Percentiles rank a stretch among this genome's conserved stretches.
Evolutionary conservation across 2,888 invertebrate species (phyloP).

Genomic region (Pantelozetes paolii): DNA sequence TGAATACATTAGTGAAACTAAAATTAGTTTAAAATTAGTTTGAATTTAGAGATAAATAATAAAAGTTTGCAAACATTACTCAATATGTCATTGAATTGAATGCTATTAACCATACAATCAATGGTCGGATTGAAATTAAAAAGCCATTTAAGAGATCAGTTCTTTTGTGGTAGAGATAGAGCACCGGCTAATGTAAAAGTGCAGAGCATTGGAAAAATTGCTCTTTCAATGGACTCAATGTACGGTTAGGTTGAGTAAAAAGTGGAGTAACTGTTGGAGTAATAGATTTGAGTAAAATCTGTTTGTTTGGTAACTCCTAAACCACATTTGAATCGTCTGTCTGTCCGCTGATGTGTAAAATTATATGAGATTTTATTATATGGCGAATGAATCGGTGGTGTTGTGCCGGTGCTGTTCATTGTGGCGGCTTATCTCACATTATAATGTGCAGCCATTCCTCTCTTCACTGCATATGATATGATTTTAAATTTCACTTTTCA

Average conservation of each 20-base stretch:
- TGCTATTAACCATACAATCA: neutral
- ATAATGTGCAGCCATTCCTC: neutral
- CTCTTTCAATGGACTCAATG: conserved; percentile 2
- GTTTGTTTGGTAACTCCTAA: neutral
- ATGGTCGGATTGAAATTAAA: neutral
- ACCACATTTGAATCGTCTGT: neutral
- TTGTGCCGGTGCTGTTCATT: conserved; percentile 21
- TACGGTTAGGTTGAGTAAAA: too few relatives aligned
- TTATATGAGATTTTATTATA: conserved; percentile 25
- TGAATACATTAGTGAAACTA: neutral
- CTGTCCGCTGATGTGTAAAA: conserved; percentile 25
- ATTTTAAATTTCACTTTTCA: conserved; percentile 31
- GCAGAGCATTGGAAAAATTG: conserved; percentile 29
- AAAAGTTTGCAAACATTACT: neutral
- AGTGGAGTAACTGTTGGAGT: neutral
- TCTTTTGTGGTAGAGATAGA: conserved; percentile 3
- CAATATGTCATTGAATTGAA: neutral
- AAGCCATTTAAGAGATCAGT: neutral
- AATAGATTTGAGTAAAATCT: conserved; percentile 1
- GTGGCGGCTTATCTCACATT: conserved; percentile 30
- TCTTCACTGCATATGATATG: neutral
- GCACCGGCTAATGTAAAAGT: conserved; percentile 12
- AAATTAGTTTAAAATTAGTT: neutral
- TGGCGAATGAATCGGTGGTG: conserved; percentile 19
- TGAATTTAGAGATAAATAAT: neutral